Evolutionary conservation across 2,888 invertebrate genomes (phyloP).

Genomic region (Coremacera marginata): DNA sequence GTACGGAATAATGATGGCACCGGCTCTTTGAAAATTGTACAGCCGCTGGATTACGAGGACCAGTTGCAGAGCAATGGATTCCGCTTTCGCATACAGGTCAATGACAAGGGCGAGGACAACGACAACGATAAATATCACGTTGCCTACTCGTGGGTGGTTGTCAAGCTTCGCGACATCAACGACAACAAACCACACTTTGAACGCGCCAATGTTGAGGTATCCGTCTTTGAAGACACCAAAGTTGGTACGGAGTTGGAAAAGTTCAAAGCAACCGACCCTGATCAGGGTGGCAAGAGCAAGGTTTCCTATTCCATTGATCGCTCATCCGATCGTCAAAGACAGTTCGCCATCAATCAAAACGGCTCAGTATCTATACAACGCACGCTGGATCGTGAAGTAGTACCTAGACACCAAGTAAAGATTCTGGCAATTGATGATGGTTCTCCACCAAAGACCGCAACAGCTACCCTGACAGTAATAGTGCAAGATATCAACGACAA

Average conservation of each 20-base stretch:
- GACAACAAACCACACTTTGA: conserved; percentile 98
- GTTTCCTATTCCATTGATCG: conserved; percentile 93
- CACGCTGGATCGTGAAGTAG: conserved; percentile 92
- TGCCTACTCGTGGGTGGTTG: conserved; percentile 95
- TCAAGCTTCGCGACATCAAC: conserved; percentile 93
- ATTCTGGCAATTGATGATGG: conserved; percentile 96
- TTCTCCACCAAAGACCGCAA: conserved; percentile 91
- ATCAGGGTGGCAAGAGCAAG: conserved; percentile 93
- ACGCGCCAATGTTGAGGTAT: conserved; percentile 91
- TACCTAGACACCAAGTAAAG: conserved; percentile 95
- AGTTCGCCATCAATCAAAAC: conserved; percentile 94
- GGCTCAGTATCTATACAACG: conserved; percentile 95
- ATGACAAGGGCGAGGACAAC: conserved; percentile 94
- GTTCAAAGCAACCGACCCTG: conserved; percentile 95
- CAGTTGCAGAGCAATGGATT: conserved; percentile 95
- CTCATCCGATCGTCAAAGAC: conserved; percentile 90
- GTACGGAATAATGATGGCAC: conserved; percentile 96
- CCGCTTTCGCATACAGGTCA: conserved; percentile 93
- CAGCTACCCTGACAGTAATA: conserved; percentile 92
- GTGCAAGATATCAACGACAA: conserved; percentile 97
- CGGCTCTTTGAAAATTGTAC: conserved; percentile 93
- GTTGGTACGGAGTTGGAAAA: conserved; percentile 92
- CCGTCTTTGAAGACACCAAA: conserved; percentile 91
- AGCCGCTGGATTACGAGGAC: conserved; percentile 95
- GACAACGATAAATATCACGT: conserved; percentile 98